Evolutionary conservation across 2,888 invertebrate species (phyloP), one percentile per base, ranked within the genome.

Genomic region (Calameuta idolon): DNA sequence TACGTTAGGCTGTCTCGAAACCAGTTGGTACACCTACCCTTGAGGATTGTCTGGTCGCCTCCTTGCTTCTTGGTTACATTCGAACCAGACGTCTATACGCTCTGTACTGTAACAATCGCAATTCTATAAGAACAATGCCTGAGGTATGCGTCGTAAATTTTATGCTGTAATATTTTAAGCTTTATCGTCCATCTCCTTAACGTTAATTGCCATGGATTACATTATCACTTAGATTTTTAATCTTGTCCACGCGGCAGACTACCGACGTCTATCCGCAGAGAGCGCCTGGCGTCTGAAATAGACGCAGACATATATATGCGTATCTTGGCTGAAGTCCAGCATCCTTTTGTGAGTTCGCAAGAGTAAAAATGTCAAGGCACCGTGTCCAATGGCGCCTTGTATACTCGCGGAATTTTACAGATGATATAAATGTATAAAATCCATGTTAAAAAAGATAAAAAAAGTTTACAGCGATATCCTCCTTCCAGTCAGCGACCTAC

Each of bases 11-110:
- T 23, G 34, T 31, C 71, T 71, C 31, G 31, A 71, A 71, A 31
- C 71, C 71, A 71, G 34, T 71, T 34, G 71, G 71, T 71, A 34
- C 71, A 34, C 71, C 71, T 33, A 31, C 71, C 71, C 31, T 71
- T 55, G 55, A 55, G 55, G 55, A 55, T 55, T 55, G 55, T 55
- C 55, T 55, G 55, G 55, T 55, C 55, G 23, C 55, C 55, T 55
- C 55, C 55, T 15, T 40, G 40, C 15, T 40, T 40, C 40, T 55
- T 23, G 55, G 23, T 55, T 23, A 55, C 23, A 55, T 55, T 55
- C 23, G 55, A 55, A 23, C 55, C 23, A 55, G 23, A 5, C 23
- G 9, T 23, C 23, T 55, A 1, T 23, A 55, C 23, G 2, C 55
- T 23, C 23, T 23, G 9, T 55, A 55, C 55, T 55, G 23, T 55